phyloP scores from a whole-genome alignment of 2,888 invertebrate genomes.

The Prostheceraeus crozeri region DNA sequence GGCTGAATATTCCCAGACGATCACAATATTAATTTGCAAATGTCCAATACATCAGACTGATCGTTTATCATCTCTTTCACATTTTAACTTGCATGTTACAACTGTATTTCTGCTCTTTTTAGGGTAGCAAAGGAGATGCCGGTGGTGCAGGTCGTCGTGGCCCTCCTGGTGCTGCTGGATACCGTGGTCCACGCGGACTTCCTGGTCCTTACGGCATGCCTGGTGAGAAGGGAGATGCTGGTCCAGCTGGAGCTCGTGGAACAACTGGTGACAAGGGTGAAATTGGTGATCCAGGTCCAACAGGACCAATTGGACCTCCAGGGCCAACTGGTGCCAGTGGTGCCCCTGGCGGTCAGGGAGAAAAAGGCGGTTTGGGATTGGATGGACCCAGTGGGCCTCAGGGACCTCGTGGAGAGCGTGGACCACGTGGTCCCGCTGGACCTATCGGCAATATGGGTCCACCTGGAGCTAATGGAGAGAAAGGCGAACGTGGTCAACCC shows the following conservation, averaged over 20 bases:
- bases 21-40: too few relatives aligned
- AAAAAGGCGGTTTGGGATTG: slow-evolving; percentile 13
- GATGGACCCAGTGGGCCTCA: slow-evolving; percentile 44
- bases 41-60: too few relatives aligned
- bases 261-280: slow-evolving; percentile 34
- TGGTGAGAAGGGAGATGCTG: slow-evolving; percentile 38
- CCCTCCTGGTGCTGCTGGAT: slow-evolving; percentile 34
- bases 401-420: slow-evolving; percentile 1
- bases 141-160: slow-evolving; percentile 37
- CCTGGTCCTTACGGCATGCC: too few relatives aligned
- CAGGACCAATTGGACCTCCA: background rate
- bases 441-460: slow-evolving; percentile 31
- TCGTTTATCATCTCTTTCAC: too few relatives aligned
- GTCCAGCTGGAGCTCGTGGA: slow-evolving; percentile 33
- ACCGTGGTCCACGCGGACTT: slow-evolving; percentile 38
- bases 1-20: too few relatives aligned
- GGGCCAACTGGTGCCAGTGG: slow-evolving; percentile 20
- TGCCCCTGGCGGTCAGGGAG: background rate
- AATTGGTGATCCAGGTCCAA: slow-evolving; percentile 39
- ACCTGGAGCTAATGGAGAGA: too few relatives aligned
- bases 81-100: too few relatives aligned
- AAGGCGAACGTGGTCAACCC: slow-evolving; percentile 26
- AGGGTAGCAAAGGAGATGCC: slow-evolving; percentile 32
- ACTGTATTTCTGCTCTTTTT: too few relatives aligned
- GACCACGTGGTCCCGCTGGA: slow-evolving; percentile 43